phyloP scores from a whole-genome alignment of 35 echinoderm and acorn worm species.

The Apostichopus californicus region DNA sequence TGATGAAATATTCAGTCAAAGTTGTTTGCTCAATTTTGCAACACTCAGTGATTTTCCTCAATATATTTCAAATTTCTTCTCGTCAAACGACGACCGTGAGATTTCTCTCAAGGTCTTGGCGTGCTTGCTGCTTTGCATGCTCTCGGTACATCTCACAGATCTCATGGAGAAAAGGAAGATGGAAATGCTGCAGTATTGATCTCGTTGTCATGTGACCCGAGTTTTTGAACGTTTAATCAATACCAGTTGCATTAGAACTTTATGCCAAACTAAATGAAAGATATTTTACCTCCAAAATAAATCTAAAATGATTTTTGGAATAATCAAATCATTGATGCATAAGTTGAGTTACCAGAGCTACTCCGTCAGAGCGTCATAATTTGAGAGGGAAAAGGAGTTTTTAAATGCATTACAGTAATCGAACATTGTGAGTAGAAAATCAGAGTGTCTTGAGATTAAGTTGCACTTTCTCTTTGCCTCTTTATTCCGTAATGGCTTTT shows the following conservation, averaged over 20 bases:
- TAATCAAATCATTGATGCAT: constrained; percentile 1
- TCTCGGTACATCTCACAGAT: neutral
- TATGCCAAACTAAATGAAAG: neutral
- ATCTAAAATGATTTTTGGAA: neutral
- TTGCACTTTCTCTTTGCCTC: neutral
- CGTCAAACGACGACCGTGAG: neutral
- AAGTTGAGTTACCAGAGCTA: neutral
- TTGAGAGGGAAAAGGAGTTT: neutral
- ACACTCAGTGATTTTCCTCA: neutral
- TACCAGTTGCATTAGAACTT: neutral
- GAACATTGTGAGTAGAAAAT: neutral
- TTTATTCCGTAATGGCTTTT: neutral
- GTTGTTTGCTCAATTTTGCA: neutral
- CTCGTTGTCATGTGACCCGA: neutral
- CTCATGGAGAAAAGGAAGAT: neutral
- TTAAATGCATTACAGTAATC: neutral
- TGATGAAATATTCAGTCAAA: neutral
- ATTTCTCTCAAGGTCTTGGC: neutral
- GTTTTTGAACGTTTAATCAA: neutral
- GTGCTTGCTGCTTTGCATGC: neutral
- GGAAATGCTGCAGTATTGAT: neutral
- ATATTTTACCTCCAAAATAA: neutral
- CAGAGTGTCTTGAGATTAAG: neutral
- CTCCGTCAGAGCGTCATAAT: neutral
- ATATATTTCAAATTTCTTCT: neutral